Conservation (phyloP, 2,888 invertebrate species). For the Drosophila trichaetosa region DNA sequence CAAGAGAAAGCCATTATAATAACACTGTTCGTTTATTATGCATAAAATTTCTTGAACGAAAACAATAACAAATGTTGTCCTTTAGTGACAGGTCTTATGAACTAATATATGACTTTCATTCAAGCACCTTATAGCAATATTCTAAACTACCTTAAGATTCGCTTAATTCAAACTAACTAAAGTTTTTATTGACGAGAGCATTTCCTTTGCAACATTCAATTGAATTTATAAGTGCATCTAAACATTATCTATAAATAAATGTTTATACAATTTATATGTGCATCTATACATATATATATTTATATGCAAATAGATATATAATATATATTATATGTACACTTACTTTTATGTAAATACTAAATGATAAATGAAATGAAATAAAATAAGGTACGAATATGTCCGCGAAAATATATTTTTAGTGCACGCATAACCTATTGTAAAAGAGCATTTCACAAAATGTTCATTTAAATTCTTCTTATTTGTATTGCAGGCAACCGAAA, state of each 20-base stretch:
- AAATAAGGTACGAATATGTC: slow-evolving; percentile 33
- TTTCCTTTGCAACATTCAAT: slow-evolving; percentile 66
- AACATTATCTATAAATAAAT: slow-evolving; percentile 63
- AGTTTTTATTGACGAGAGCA: slow-evolving; percentile 59
- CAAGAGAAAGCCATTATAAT: slow-evolving; percentile 91
- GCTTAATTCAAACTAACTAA: slow-evolving; percentile 83
- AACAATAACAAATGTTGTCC: slow-evolving; percentile 32
- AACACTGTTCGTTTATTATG: slow-evolving; percentile 42
- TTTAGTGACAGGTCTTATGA: slow-evolving; percentile 37
- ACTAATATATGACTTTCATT: slow-evolving; percentile 22
- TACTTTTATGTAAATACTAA: slow-evolving; percentile 38
- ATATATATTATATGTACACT: slow-evolving; percentile 20
- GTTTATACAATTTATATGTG: slow-evolving; percentile 29
- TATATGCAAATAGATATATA: slow-evolving; percentile 30
- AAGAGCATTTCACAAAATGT: slow-evolving; percentile 53
- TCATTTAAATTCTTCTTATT: slow-evolving; percentile 55
- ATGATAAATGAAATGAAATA: slow-evolving; percentile 41
- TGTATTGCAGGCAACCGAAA: slow-evolving; percentile 47
- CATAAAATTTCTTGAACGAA: slow-evolving; percentile 67
- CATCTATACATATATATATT: slow-evolving; percentile 32
- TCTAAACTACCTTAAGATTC: slow-evolving; percentile 80
- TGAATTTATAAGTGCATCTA: slow-evolving; percentile 65
- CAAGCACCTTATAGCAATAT: slow-evolving; percentile 24
- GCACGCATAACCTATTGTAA: slow-evolving; percentile 69
- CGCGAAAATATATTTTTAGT: slow-evolving; percentile 64